Evolutionary conservation across 2,888 invertebrate genomes (phyloP).

Genomic region (Amblyjoppa proteus): DNA sequence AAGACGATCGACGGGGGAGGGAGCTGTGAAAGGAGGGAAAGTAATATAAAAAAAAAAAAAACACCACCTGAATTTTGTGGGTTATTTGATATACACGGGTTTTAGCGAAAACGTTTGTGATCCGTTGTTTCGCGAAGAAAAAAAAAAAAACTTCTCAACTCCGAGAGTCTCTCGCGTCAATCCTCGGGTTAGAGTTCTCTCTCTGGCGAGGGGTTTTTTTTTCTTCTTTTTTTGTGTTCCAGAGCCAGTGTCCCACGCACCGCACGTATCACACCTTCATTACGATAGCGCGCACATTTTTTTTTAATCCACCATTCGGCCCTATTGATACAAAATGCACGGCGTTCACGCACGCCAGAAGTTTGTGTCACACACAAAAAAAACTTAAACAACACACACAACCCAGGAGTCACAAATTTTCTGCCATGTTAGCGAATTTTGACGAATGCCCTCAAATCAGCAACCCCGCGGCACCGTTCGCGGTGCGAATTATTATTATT

Average conservation of each 20-base stretch:
- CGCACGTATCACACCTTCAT: constrained; percentile 35
- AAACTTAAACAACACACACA: constrained; percentile 81
- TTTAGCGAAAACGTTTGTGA: constrained; percentile 24
- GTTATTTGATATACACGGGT: neutral
- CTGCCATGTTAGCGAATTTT: constrained; percentile 82
- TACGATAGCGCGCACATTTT: constrained; percentile 72
- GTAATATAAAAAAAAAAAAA: constrained; percentile 62
- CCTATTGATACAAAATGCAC: constrained; percentile 60
- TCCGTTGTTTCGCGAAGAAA: constrained; percentile 5
- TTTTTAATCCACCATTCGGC: constrained; percentile 64
- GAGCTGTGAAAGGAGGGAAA: neutral
- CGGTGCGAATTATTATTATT: neutral
- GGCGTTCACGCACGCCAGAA: constrained; percentile 42
- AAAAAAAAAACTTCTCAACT: constrained; percentile 54
- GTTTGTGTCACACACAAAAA: constrained; percentile 63
- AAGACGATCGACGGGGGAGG: constrained; percentile 69
- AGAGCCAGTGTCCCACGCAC: constrained; percentile 40
- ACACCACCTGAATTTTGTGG: constrained; percentile 41
- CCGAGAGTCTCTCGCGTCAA: constrained; percentile 14
- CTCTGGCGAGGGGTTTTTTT: constrained; percentile 15
- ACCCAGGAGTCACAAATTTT: constrained; percentile 76
- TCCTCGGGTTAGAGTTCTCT: constrained; percentile 52
- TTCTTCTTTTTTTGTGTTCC: constrained; percentile 27
- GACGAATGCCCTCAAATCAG: constrained; percentile 78
- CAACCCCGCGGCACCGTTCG: constrained; percentile 61